phyloP scores from a whole-genome alignment of 2,888 invertebrate species.

The Macaria liturata region DNA sequence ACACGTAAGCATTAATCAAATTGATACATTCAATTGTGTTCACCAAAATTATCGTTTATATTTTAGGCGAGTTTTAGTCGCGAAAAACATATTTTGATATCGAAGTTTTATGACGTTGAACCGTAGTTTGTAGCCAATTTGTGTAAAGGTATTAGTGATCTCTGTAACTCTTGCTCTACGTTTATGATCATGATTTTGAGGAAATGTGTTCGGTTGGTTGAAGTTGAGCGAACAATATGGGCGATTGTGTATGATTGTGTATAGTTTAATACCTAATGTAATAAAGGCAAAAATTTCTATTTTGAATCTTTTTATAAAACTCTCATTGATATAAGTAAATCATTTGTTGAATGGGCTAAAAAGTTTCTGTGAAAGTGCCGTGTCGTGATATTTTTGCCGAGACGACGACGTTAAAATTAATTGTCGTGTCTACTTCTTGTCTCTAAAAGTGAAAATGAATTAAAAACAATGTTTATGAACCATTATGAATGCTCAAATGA shows the following conservation, averaged over 20 bases:
- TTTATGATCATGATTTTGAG: constrained; percentile 14
- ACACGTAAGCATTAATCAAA: constrained; percentile 13
- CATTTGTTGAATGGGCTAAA: background rate
- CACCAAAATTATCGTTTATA: constrained; percentile 16
- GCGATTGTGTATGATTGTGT: background rate
- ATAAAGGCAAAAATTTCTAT: background rate
- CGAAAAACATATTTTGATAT: constrained; percentile 35
- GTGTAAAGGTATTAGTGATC: constrained; percentile 27
- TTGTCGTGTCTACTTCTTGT: constrained; percentile 2
- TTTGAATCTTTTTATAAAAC: no score
- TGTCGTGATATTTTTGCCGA: constrained; percentile 1
- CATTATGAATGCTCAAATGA: constrained; percentile 19
- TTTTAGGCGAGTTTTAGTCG: constrained; percentile 19
- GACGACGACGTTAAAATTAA: constrained; percentile 1
- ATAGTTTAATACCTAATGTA: background rate
- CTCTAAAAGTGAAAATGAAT: constrained; percentile 9
- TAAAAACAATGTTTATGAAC: constrained; percentile 4
- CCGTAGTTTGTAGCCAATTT: constrained; percentile 16
- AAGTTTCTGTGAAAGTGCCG: background rate
- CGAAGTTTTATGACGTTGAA: constrained; percentile 23
- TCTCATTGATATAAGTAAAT: no score
- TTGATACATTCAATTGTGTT: constrained; percentile 13
- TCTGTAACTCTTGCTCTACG: constrained; percentile 7
- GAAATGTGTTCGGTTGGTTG: constrained; percentile 8
- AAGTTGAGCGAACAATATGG: background rate